Evolutionary conservation across 2,888 invertebrate species (phyloP), one percentile per base, ranked within the genome.

Genomic region (Eupeodes latifasciatus): DNA sequence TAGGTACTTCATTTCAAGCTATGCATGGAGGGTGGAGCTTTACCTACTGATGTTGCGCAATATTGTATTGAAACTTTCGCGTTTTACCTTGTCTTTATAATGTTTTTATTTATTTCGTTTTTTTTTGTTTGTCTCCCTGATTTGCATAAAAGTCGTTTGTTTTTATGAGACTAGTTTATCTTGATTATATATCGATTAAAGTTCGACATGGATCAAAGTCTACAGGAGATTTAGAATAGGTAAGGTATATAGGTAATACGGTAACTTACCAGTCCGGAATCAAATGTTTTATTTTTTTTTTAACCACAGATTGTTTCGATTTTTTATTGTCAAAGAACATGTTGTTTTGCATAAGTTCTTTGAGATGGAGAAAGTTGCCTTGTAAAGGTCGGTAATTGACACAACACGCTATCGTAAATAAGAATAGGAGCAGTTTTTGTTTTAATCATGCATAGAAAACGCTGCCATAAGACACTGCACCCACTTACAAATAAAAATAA

Each of bases 91-190:
- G 47, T 49, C 27, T 61, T 66, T 66, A 7, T 14, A 7, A 19
- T 44, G 5, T 40, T 64, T 53, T 55, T 40, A 40, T 53, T 36
- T 3, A 3, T 27, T 27, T 27, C 2, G 27, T 27, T 27, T 27
- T 27, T 27, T 27, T 27, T 27, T 27, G 27, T 27, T 19, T 55
- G 71, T 71, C 55, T 55, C 55, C 71, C 9, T 4, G 34, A 85
- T 81, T 85, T 81, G 76, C 81, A 85, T 85, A 85, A 66, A 61
- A 71, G 64, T 66, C 71, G 16, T 62, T 85, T 19, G 76, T 71
- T 80, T 81, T 76, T 81, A 85, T 85, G 57, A 85, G 76, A 81
- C 71, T 72, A 59, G 64, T 71, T 53, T 64, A 47, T 85, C 59
- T 64, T 59, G 75, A 59, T 72, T 72, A n/a, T 71, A 44, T 76